These are phyloP conservation scores for Sinocyclocheilus rhinocerous DNA, from an alignment of 2,113 vertebrate genomes.

Conservation along the genomic window DNA sequence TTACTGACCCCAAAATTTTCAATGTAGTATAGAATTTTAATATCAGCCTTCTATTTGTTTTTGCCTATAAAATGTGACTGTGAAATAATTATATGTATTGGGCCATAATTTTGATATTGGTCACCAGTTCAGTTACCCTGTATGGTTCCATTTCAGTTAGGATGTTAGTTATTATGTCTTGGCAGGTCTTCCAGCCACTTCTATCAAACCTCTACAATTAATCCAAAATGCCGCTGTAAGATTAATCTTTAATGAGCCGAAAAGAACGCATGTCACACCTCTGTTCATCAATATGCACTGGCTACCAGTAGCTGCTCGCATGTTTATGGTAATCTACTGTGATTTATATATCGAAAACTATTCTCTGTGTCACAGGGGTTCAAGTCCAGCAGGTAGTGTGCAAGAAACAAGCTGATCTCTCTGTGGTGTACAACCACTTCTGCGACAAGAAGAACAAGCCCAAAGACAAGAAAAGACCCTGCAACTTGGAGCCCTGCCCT, in stretches of 20 bases:
- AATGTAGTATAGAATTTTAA: no score
- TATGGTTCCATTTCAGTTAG: not conserved
- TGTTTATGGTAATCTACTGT: not conserved
- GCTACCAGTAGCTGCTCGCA: no score
- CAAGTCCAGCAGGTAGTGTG: constrained; percentile 90
- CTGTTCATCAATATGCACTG: no score
- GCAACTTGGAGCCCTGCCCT: constrained; percentile 92
- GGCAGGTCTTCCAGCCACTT: no score
- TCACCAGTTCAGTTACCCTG: not conserved
- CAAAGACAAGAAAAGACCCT: constrained; percentile 84
- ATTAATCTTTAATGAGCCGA: no score
- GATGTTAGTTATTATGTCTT: not conserved
- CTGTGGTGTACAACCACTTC: constrained; percentile 84
- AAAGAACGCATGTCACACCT: no score
- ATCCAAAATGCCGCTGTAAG: no score
- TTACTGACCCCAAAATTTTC: no score
- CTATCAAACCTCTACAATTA: no score
- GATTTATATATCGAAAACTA: not conserved
- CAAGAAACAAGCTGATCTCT: constrained; percentile 84
- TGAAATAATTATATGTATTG: not conserved
- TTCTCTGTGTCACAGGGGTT: constrained; percentile 76
- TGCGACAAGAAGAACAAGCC: constrained; percentile 87
- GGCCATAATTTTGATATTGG: not conserved
- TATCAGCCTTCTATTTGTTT: no score
- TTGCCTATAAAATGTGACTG: no score